Evolutionary conservation across 2,797 vertebrate species (phyloP), one percentile per base, ranked within the genome.

Genomic region (Xenops minutus): DNA sequence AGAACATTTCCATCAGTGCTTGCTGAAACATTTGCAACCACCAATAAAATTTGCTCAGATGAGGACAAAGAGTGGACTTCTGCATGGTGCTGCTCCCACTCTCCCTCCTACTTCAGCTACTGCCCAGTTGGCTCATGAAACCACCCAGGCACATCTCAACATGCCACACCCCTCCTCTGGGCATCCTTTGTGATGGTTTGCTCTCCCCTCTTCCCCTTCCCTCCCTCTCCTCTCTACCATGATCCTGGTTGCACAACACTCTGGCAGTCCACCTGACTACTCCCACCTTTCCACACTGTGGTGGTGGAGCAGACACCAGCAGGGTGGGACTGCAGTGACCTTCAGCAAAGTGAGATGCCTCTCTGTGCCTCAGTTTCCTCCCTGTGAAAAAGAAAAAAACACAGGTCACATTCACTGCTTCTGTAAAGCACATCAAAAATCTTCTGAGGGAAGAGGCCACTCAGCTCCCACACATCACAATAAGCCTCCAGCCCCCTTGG

Each of bases 181-280:
- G 16, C 55, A 48, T 24, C 12, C 20, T 55, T 85, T 21, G 19
- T 9, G n/a, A 22, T 10, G n/a, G 10, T 8, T 41, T 55, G 12
- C 10, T 8, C 79, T 75, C 30, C 15, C 5, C 43, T 49, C 32
- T 52, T 32, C 83, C 14, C 10, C 12, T 77, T 43, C 29, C 32
- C 32, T 44, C 15, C 12, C 18, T 76, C 27, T 75, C 37, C 43
- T 32, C 16, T 63, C 36, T 30, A 58, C 9, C 41, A 6, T 18
- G 26, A 3, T 30, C 11, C 13, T 5, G 5, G 29, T 3, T 22
- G 44, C 37, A 44, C 15, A 73, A 11, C 3, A 3, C 1, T 2
- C 29, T 68, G 41, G 27, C 23, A 59, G 18, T 11, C 37, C 16
- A 24, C 6, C 7, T 7, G 4, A 24, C 10, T 16, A 20, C 13